Evolutionary conservation across 2,888 invertebrate species (phyloP), one percentile per base, ranked within the genome.

Genomic region (Ormyrus nitidulus): DNA sequence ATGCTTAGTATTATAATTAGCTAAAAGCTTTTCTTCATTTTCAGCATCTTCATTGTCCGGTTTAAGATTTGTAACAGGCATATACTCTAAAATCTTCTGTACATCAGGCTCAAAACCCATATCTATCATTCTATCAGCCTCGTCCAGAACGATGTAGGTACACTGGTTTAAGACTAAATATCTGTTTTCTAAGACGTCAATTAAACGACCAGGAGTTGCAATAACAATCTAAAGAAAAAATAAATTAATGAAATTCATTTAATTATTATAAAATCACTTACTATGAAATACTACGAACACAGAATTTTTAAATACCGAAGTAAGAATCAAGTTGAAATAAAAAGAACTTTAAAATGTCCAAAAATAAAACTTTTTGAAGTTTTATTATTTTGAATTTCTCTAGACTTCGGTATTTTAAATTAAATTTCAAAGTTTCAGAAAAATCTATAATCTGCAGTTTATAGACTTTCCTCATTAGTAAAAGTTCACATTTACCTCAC

Each of bases 111-210:
- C 99, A 89, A 99, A 99, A 89, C 99, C 99, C 97, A 99, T 99
- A 93, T 99, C 99, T 91, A 99, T 98, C 99, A 99, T 99, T 88
- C 99, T 94, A 92, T 99, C 99, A 53, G 99, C 99, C 92, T 98
- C 97, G 87, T 97, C 97, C 73, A 97, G 92, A 5, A 97, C 99
- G 81, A 99, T 98, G 90, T 99, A 99, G 0, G 99, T 99, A 91
- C 99, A 99, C 88, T 99, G 97, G 90, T 96, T 97, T 13, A 99
- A 92, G 8, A 99, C 99, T 83, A 99, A 92, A 90, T 99, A 99
- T 80, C 99, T 94, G 91, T 99, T 99, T 91, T 99, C 99, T 82
- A 99, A 91, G 0, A 99, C 99, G 91, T 99, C 99, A 83, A 99
- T 98, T 64, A 99, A 93, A 93, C 99, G 97, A 93, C 99, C 99